Evolutionary conservation across 2,888 invertebrate genomes (phyloP), one percentile per base, ranked within the genome.

Genomic region (Galeopsomyia nigrocyanea): DNA sequence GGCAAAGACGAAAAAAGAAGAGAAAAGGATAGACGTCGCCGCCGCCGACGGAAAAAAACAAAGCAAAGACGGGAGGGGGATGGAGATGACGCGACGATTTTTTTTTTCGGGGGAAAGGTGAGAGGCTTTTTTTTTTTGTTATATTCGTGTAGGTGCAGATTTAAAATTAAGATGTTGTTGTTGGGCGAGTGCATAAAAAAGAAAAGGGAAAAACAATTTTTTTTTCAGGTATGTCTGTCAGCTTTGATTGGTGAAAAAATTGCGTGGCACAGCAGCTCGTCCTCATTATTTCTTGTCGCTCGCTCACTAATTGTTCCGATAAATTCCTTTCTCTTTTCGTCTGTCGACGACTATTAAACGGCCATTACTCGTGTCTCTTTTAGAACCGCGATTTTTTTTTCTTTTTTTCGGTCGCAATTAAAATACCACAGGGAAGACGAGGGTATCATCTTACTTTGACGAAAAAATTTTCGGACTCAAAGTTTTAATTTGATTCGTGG

Each of bases 251-350:
- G 26, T 10, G 39, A 39, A 39, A 39, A 7, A 13, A 39, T 39
- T 47, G 39, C 49, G 16, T 55, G 61, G 61, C 51, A 56, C 63
- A 63, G 63, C 63, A 39, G 5, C 39, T 39, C 39, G 64, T 51
- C 69, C 64, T 70, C 69, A 64, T 70, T 70, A 70, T 70, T 70
- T 64, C 51, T 50, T 46, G n/a, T 46, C 64, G 26, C 5, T 26
- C n/a, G n/a, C 26, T 26, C 26, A 64, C 64, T 70, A 70, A 64
- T 70, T 69, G 70, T 72, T 67, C 49, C 46, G 57, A 63, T 64
- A 39, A 39, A 51, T 69, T 39, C 39, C 46, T 51, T 39, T 10
- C 22, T 9, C 14, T 16, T 50, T 51, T 31, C 7, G 16, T 13
- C 26, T 5, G 16, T 13, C 5, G 22, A 13, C 21, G 19, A 55